Evolutionary conservation across 2,888 invertebrate species (phyloP).

Genomic region (Belgica antarctica): DNA sequence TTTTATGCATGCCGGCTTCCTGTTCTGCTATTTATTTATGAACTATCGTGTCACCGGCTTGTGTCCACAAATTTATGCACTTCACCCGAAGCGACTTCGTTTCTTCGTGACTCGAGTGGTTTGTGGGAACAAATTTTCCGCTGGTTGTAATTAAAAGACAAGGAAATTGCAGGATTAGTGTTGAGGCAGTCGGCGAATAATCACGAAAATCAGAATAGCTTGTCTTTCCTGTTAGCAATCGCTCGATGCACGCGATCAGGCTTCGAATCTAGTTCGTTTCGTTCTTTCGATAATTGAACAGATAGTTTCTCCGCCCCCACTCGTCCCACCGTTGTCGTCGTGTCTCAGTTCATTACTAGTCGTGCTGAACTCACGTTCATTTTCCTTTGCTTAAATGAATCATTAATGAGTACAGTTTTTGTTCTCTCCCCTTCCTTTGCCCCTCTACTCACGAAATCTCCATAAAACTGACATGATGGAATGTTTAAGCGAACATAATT

Average conservation of each 20-base stretch:
- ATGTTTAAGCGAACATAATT: neutral
- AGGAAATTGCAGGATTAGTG: neutral
- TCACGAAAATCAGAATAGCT: neutral
- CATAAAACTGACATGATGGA: conserved; percentile 14
- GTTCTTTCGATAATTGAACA: conserved; percentile 3
- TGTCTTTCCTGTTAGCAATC: neutral
- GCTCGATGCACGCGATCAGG: neutral
- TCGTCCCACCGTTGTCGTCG: neutral
- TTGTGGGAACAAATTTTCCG: no score
- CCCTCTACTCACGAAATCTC: neutral
- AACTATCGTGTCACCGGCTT: no score
- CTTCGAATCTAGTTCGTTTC: neutral
- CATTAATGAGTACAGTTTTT: conserved; percentile 29
- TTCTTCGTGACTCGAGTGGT: neutral
- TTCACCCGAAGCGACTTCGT: no score
- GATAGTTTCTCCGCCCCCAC: neutral
- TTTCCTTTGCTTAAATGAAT: conserved; percentile 20
- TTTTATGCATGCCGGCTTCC: neutral
- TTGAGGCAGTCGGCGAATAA: neutral
- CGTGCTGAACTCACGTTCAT: neutral
- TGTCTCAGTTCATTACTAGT: neutral
- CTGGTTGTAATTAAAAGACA: neutral
- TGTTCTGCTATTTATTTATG: neutral
- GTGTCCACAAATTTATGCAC: neutral
- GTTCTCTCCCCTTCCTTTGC: neutral